Evolutionary conservation across 2,797 vertebrate genomes (phyloP).

Genomic region (Taenioides sp.): DNA sequence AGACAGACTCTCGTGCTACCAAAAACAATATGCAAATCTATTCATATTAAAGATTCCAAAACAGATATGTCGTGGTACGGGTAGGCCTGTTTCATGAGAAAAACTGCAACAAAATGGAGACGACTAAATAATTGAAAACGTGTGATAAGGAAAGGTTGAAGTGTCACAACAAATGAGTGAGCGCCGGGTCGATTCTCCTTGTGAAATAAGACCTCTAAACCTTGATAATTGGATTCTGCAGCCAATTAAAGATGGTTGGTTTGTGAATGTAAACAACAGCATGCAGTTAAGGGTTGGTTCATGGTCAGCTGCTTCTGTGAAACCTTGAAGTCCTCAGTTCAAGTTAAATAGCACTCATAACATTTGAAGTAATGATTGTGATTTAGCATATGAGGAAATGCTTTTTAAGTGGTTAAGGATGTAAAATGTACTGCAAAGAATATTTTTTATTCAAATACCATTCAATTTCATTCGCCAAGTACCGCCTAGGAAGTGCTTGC

Average conservation of each 20-base stretch:
- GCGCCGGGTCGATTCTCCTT: slow-evolving; percentile 21
- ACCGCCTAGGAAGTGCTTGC: too few relatives aligned
- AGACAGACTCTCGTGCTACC: slow-evolving; percentile 25
- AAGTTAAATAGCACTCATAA: not conserved
- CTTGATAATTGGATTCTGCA: slow-evolving; percentile 35
- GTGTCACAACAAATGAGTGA: slow-evolving; percentile 46
- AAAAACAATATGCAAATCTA: slow-evolving; percentile 59
- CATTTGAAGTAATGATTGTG: not conserved
- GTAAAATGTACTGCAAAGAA: too few relatives aligned
- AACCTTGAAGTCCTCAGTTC: not conserved
- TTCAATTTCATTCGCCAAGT: too few relatives aligned
- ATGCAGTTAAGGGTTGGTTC: not conserved
- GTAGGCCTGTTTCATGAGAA: slow-evolving; percentile 37
- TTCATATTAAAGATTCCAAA: slow-evolving; percentile 58
- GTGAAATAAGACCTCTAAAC: slow-evolving; percentile 36
- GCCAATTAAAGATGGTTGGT: slow-evolving; percentile 42
- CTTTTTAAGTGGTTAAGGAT: not conserved
- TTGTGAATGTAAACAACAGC: slow-evolving; percentile 13
- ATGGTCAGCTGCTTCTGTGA: slow-evolving; percentile 4
- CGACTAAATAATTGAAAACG: slow-evolving; percentile 55
- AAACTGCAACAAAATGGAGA: slow-evolving; percentile 29
- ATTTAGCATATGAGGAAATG: not conserved
- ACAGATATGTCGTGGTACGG: slow-evolving; percentile 52
- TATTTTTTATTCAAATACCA: too few relatives aligned
- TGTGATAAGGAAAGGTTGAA: slow-evolving; percentile 54